These are phyloP conservation scores for Plemyria rubiginata DNA, from an alignment of 2,888 invertebrate species.

Conservation along the genomic window DNA sequence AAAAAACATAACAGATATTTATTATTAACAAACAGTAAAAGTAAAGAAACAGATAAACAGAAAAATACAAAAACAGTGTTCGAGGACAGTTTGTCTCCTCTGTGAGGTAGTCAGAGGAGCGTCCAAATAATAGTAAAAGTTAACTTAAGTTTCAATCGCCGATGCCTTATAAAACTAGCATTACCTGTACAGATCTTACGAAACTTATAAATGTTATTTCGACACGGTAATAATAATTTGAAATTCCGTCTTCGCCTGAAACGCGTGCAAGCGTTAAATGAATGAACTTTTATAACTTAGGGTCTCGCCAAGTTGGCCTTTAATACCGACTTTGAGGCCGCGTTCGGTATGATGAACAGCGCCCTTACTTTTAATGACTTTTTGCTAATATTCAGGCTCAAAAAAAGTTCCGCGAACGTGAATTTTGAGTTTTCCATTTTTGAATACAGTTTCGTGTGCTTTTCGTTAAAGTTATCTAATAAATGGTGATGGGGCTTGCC, in stretches of 20 bases:
- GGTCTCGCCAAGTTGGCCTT: constrained; percentile 68
- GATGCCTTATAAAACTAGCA: no score
- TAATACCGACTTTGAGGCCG: constrained; percentile 79
- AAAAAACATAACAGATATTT: no score
- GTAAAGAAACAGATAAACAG: no score
- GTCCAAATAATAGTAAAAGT: no score
- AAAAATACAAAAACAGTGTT: no score
- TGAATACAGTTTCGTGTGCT: constrained; percentile 42
- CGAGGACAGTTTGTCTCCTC: no score
- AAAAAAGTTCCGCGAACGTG: constrained; percentile 64
- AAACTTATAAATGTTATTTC: constrained; percentile 39
- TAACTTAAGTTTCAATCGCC: no score
- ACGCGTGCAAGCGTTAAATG: constrained; percentile 82
- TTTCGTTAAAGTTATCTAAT: constrained; percentile 41
- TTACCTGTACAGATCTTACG: neutral
- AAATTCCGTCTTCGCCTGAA: constrained; percentile 64
- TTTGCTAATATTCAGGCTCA: constrained; percentile 80
- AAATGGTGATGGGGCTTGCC: constrained; percentile 34
- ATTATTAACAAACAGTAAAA: no score
- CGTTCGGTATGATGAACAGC: constrained; percentile 75
- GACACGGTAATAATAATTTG: constrained; percentile 61
- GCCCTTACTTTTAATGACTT: constrained; percentile 84
- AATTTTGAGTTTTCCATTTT: constrained; percentile 53
- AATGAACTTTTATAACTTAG: constrained; percentile 83
- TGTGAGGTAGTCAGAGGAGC: no score